Base-by-base conservation (phyloP, 1,140 invertebrate genomes). In the Anthonomus grandis region DNA sequence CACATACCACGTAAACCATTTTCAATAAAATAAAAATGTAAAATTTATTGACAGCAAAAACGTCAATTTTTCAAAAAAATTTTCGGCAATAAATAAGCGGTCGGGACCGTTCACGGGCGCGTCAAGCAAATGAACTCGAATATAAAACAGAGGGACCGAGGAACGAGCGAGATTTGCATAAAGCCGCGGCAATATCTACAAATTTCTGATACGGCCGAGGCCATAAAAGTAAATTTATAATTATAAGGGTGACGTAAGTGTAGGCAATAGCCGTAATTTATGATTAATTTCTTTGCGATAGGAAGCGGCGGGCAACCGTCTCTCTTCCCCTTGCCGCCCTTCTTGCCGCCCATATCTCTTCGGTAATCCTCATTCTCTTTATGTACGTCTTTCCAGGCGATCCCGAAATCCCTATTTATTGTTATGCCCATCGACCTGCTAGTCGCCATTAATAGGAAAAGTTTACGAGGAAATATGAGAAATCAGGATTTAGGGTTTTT, bases 211-310 rank as follows among this genome's bases (percentile, higher is more conserved):
- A 63, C 60, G 62, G 58, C 46, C 52, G 41, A 51, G n/a, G 63
- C 63, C 52, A 65, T 65, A 65, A 65, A 65, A 65, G 57, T 59
- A 60, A 63, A 65, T 65, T 65, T 65, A 65, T 65, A 65, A 65
- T 65, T 63, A 65, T 65, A 63, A 63, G 53, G 57, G 60, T 63
- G 63, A 65, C 63, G 63, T 65, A 65, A 65, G 63, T 65, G 63
- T 62, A 60, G 63, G 63, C 63, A 65, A 65, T 63, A 52, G 54
- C 61, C 42, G 44, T 65, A 63, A 65, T 65, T 65, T 60, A 65
- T 65, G 61, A 65, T 60, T 63, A 65, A 65, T 65, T 65, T 65
- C 60, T 65, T 65, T 65, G 62, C 57, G 55, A 57, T 51, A 51
- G 55, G 55, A 47, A 57, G 55, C 52, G 52, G 52, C 6, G 52